These are phyloP conservation scores for Arvicanthis niloticus DNA, from an alignment of 2,113 vertebrate species.

Conservation along the genomic window DNA sequence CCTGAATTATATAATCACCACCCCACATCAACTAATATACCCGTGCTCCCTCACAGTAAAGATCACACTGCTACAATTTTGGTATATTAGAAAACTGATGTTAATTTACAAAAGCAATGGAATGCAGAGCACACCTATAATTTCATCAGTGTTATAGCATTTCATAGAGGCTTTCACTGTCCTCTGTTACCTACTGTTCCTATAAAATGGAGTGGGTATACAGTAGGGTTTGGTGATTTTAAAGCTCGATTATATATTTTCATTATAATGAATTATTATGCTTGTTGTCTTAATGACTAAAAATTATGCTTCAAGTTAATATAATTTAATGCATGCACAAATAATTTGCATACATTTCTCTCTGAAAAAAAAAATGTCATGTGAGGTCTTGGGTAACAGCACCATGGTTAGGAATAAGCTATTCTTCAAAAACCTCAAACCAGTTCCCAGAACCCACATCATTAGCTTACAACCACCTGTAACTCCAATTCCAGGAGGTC, in stretches of 20 bases:
- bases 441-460: background rate
- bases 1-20: background rate
- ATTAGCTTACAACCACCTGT: background rate
- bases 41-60: background rate
- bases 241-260: background rate
- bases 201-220: background rate
- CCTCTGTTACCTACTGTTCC: background rate
- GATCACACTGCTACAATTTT: rapidly evolving
- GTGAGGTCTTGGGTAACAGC: background rate
- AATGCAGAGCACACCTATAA: background rate
- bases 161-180: background rate
- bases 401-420: too few relatives aligned
- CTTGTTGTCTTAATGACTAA: background rate
- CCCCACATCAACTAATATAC: background rate
- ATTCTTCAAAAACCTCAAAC: too few relatives aligned
- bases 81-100: background rate
- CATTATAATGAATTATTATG: background rate
- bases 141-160: background rate
- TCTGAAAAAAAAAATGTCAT: background rate
- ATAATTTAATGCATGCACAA: constrained; percentile 10
- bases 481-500: too few relatives aligned
- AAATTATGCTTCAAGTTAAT: constrained; percentile 3
- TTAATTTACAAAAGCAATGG: background rate
- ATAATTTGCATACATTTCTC: background rate
- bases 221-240: background rate